Evolutionary conservation across 1,140 invertebrate genomes (phyloP).

Genomic region (Parasteatoda tepidariorum): DNA sequence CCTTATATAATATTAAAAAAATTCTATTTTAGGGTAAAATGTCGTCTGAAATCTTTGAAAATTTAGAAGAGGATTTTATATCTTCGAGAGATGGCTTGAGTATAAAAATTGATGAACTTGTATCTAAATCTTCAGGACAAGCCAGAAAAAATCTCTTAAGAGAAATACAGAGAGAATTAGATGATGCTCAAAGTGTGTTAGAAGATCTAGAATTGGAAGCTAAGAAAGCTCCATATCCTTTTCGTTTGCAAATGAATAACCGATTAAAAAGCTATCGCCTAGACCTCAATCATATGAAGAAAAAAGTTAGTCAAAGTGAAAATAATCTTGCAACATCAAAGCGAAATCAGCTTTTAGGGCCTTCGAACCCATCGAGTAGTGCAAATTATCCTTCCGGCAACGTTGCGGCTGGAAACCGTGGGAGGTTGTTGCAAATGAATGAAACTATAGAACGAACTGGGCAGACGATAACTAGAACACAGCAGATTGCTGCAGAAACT

Average conservation of each 20-base stretch:
- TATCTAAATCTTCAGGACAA: constrained; percentile 17
- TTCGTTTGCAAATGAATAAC: constrained; percentile 66
- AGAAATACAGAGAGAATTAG: constrained; percentile 64
- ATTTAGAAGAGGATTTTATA: constrained; percentile 69
- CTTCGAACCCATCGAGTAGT: not conserved
- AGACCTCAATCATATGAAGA: constrained; percentile 41
- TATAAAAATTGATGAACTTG: constrained; percentile 63
- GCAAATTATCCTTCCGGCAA: not conserved
- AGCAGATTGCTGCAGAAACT: constrained; percentile 80
- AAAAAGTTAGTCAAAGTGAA: constrained; percentile 28
- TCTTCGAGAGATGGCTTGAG: constrained; percentile 64
- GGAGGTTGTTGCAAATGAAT: constrained; percentile 71
- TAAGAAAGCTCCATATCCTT: constrained; percentile 66
- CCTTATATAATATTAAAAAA: too few species aligned
- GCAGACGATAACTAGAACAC: constrained; percentile 77
- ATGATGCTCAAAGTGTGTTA: constrained; percentile 67
- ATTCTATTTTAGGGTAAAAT: constrained; percentile 35
- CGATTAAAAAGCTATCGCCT: constrained; percentile 65
- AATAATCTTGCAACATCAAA: not conserved
- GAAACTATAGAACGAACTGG: constrained; percentile 75
- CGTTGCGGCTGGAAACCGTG: constrained; percentile 11
- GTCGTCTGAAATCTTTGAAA: constrained; percentile 72
- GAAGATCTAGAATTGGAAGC: constrained; percentile 69
- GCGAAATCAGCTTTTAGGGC: constrained; percentile 26
- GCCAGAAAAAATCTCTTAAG: constrained; percentile 23